Percentiles rank a stretch among this genome's conserved stretches.
Conservation (phyloP, 2,113 vertebrate species). For the Heptranchias perlo region DNA sequence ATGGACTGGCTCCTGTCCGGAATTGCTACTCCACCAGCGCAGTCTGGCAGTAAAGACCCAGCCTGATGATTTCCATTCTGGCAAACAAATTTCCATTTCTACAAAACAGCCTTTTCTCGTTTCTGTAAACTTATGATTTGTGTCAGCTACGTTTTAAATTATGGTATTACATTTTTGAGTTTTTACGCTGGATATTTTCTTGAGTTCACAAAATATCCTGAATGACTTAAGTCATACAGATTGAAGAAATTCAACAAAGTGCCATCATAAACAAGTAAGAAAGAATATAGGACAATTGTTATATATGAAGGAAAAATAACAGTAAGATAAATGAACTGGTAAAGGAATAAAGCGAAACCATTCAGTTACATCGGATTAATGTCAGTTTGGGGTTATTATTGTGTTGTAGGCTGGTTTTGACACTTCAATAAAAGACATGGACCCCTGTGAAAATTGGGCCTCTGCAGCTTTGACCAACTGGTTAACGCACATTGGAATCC, state of each 20-base stretch:
- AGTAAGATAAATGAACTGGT: neutral
- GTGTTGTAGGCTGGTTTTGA: neutral
- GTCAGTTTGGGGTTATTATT: neutral
- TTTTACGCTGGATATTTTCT: neutral
- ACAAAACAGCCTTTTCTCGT: neutral
- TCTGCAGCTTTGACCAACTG: constrained; percentile 60
- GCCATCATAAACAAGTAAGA: neutral
- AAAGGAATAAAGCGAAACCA: neutral
- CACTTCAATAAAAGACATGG: constrained; percentile 53
- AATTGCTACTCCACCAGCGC: neutral
- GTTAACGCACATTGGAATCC: constrained; percentile 56
- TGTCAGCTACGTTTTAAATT: neutral
- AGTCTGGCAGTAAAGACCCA: neutral
- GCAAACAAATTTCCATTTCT: neutral
- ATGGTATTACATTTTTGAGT: neutral
- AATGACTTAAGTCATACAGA: neutral
- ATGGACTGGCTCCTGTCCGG: neutral
- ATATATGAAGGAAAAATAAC: neutral
- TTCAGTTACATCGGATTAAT: neutral
- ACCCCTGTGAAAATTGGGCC: constrained; percentile 59
- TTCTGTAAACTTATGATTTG: neutral
- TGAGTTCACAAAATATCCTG: neutral
- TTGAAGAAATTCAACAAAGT: neutral
- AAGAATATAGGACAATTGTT: neutral
- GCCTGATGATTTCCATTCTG: neutral